Conservation (phyloP, 2,113 vertebrate genomes). For the Oreotrochilus melanogaster region DNA sequence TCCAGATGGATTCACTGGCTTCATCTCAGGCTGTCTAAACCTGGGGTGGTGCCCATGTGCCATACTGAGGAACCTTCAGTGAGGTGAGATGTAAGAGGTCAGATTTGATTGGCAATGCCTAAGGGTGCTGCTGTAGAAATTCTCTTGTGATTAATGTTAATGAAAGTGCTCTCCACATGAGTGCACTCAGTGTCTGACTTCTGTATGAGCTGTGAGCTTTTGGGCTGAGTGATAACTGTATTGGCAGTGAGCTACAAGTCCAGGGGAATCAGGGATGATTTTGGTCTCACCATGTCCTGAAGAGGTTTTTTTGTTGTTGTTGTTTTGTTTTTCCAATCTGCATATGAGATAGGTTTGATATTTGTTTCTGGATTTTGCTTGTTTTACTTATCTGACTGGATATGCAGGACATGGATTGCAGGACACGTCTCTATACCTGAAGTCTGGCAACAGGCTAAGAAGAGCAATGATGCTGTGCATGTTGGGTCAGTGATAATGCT, state of each 20-base stretch:
- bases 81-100: background rate
- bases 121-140: background rate
- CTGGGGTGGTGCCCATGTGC: background rate
- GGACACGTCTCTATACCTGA: background rate
- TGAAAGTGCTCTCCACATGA: background rate
- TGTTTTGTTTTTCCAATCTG: background rate
- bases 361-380: background rate
- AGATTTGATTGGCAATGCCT: background rate
- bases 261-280: background rate
- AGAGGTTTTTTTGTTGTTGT: background rate
- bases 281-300: background rate
- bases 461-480: accelerated
- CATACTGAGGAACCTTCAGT: background rate
- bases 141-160: background rate
- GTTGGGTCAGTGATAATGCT: background rate
- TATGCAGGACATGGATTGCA: no score
- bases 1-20: background rate
- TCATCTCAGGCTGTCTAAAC: background rate
- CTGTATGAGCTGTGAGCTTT: background rate
- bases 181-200: background rate
- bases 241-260: background rate
- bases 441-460: background rate
- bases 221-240: background rate
- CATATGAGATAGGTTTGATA: background rate
- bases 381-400: background rate